Conservation (phyloP, 1,140 invertebrate species). For the Cheumatopsyche charites region DNA sequence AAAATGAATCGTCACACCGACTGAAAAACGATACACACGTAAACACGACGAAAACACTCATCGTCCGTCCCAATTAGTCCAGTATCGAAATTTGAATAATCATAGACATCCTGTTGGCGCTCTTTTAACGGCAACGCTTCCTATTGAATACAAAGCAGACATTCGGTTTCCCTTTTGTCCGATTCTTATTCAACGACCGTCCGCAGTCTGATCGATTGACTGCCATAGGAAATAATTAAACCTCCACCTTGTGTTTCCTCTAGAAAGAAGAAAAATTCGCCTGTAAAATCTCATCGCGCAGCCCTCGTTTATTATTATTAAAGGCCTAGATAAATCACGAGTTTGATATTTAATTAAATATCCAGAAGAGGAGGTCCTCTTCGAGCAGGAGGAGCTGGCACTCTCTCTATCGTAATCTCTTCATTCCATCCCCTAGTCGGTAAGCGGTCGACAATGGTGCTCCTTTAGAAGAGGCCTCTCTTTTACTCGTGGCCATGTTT, state of each 20-base stretch:
- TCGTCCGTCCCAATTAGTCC: background rate
- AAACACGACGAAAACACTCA: background rate
- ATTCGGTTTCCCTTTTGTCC: constrained; percentile 1
- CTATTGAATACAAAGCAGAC: constrained; percentile 35
- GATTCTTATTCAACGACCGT: constrained; percentile 28
- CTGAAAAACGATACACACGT: too few relatives aligned
- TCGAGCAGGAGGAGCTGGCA: constrained; percentile 10
- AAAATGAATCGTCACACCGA: too few relatives aligned
- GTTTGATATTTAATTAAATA: constrained; percentile 46
- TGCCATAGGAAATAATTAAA: constrained; percentile 38
- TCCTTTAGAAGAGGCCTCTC: constrained; percentile 7
- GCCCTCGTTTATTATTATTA: constrained; percentile 26
- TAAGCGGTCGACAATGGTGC: constrained; percentile 32
- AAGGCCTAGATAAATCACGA: constrained; percentile 40
- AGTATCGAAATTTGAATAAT: constrained; percentile 30
- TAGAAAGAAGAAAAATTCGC: too few relatives aligned
- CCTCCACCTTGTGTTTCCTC: constrained; percentile 3
- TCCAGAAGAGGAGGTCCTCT: constrained; percentile 33
- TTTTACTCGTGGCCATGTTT: constrained; percentile 30
- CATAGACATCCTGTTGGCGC: constrained; percentile 32
- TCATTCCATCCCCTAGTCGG: constrained; percentile 36
- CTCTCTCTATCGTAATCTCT: constrained; percentile 46
- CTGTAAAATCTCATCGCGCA: too few relatives aligned
- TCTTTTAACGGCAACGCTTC: constrained; percentile 20
- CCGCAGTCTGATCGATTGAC: constrained; percentile 27